Base-by-base conservation (phyloP, 2,888 invertebrate species). In the Nymphalis c-album region DNA sequence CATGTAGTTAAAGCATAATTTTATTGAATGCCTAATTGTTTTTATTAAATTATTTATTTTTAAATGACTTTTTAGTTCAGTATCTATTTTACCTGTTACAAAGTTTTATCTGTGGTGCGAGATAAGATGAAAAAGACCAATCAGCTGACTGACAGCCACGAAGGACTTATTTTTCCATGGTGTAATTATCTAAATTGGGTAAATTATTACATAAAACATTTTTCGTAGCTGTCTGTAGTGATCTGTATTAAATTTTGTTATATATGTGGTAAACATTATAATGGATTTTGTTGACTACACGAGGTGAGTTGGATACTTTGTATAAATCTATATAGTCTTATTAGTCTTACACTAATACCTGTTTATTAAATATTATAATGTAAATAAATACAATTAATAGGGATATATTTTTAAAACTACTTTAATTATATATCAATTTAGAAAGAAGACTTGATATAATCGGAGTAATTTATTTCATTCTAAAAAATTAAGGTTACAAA, bases 171-270 rank as follows among this genome's bases (percentile, higher is more conserved):
- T 87, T 87, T 89, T 89, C 85, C 85, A 84, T 85, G 82, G 80
- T 84, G 81, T 81, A 84, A 84, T 83, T 81, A 75, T 73, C 75
- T 75, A 80, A 85, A 85, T 81, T 85, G 77, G 77, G 77, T 79
- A 82, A 88, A 89, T 86, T 90, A 90, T 90, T 91, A 90, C 87
- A 91, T 90, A 90, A 91, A 91, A 85, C 82, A 64, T 82, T 73
- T 70, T 67, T 55, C 31, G 60, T 67, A 53, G 31, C 31, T 47
- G 63, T 66, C 53, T 46, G 26, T 48, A 53, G 57, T 59, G 58
- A 55, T 57, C 57, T 59, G 53, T 57, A 26, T 60, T 62, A 60
- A 64, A 57, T 17, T 10, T 2, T n/a, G 18, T 53, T 60, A 51
- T 57, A 26, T n/a, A 48, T 45, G 62, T 63, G 48, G 22, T 59